Percentiles rank a stretch among this genome's conserved stretches.
Evolutionary conservation across 2,888 invertebrate species (phyloP).

Genomic region (Clunio marinus): DNA sequence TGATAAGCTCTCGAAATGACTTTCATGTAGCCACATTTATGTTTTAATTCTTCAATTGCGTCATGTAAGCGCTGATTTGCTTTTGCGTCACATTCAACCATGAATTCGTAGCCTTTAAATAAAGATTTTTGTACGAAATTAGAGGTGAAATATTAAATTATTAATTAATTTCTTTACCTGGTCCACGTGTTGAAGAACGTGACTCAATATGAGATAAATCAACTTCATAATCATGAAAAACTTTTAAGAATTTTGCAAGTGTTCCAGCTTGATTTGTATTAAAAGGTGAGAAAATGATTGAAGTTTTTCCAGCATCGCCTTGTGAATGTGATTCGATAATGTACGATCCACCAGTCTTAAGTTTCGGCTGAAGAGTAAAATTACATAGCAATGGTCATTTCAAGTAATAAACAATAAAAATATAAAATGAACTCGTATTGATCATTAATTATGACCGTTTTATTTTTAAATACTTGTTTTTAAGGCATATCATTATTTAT

Average conservation of each 20-base stretch:
- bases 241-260: constrained; percentile 78
- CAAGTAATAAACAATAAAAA: no score
- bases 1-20: constrained; percentile 84
- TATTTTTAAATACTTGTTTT: no score
- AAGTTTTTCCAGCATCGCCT: constrained; percentile 63
- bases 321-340: constrained; percentile 75
- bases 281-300: constrained; percentile 81
- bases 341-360: constrained; percentile 78
- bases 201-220: constrained; percentile 93
- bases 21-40: constrained; percentile 72
- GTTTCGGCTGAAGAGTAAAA: constrained; percentile 59
- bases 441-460: no score
- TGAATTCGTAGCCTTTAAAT: constrained; percentile 76
- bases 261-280: constrained; percentile 75
- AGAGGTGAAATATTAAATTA: not conserved
- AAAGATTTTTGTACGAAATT: not conserved
- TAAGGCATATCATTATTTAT: no score
- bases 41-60: constrained; percentile 69
- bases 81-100: constrained; percentile 82
- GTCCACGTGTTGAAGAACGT: constrained; percentile 74
- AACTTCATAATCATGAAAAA: constrained; percentile 75
- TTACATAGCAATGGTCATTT: no score
- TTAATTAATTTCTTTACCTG: constrained; percentile 42
- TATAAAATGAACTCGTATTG: no score
- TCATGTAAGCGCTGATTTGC: constrained; percentile 65